Evolutionary conservation across 2,888 invertebrate species (phyloP).

Genomic region (Pseudeuparius sepicola): DNA sequence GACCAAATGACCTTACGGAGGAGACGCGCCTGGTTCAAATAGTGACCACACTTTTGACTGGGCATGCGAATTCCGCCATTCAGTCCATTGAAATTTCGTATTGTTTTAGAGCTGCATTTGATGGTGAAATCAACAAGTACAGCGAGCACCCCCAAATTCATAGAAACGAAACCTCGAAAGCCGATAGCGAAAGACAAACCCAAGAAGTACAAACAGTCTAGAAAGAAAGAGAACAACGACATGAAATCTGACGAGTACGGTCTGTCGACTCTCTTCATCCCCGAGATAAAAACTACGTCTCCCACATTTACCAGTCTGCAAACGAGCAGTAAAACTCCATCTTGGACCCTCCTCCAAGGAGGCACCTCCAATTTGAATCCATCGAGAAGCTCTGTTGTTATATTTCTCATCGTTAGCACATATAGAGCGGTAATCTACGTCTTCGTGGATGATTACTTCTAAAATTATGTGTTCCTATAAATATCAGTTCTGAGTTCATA

Average conservation of each 20-base stretch:
- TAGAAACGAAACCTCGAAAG: slow-evolving; percentile 36
- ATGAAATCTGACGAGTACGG: slow-evolving; percentile 31
- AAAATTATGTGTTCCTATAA: no score
- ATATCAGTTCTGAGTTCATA: no score
- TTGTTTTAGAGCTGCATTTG: slow-evolving; percentile 34
- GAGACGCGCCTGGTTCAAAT: no score
- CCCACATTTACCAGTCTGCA: slow-evolving; percentile 29
- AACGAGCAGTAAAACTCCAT: slow-evolving; percentile 32
- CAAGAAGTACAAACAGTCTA: slow-evolving; percentile 34
- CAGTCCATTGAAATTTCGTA: no score
- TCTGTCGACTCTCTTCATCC: slow-evolving; percentile 30
- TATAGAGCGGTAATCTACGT: no score
- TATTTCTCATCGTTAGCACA: no score
- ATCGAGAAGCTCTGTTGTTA: no score
- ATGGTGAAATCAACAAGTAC: slow-evolving; percentile 37
- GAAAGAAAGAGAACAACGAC: slow-evolving; percentile 30
- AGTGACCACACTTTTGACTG: no score
- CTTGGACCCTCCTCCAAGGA: slow-evolving; percentile 31
- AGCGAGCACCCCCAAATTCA: slow-evolving; percentile 33
- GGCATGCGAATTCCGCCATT: no score
- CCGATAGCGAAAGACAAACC: slow-evolving; percentile 35
- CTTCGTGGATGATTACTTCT: no score
- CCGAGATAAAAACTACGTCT: slow-evolving; percentile 26
- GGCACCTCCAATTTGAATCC: no score
- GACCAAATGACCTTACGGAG: no score